phyloP scores from a whole-genome alignment of 2,113 vertebrate genomes.

The Regulus satrapa region DNA sequence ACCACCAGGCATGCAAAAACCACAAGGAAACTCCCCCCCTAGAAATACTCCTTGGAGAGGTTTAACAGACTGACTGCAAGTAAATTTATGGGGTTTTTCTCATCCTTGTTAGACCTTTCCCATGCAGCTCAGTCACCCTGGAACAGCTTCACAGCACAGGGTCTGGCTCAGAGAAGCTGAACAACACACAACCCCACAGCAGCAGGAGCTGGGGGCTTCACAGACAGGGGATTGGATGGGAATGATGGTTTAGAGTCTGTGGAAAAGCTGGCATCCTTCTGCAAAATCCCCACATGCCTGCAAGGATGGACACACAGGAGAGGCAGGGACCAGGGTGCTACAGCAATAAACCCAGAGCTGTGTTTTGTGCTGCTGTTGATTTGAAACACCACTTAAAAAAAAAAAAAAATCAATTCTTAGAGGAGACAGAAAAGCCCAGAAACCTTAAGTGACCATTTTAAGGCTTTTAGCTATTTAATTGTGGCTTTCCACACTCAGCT shows the following conservation, averaged over 20 bases:
- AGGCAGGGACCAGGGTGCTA: background rate
- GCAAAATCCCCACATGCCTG: background rate
- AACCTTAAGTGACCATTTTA: background rate
- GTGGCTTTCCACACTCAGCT: background rate
- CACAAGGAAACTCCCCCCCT: rapidly evolving
- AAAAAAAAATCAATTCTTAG: background rate
- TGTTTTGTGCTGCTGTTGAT: rapidly evolving
- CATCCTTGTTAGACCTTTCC: background rate
- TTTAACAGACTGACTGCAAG: background rate
- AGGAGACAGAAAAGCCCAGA: background rate
- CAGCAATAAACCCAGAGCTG: background rate
- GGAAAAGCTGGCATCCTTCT: background rate
- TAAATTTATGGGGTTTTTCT: background rate
- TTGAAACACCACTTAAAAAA: background rate
- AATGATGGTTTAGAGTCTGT: background rate
- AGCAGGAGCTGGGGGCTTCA: background rate
- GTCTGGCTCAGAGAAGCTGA: background rate
- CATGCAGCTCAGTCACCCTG: background rate
- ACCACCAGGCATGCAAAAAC: background rate
- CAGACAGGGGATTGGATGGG: background rate
- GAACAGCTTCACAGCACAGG: background rate
- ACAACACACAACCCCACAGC: background rate
- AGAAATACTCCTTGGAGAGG: background rate
- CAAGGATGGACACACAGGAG: background rate
- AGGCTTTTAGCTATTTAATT: slow-evolving; percentile 36